Evolutionary conservation across 2,113 vertebrate species (phyloP).

Genomic region (Periophthalmodon schlosseri): DNA sequence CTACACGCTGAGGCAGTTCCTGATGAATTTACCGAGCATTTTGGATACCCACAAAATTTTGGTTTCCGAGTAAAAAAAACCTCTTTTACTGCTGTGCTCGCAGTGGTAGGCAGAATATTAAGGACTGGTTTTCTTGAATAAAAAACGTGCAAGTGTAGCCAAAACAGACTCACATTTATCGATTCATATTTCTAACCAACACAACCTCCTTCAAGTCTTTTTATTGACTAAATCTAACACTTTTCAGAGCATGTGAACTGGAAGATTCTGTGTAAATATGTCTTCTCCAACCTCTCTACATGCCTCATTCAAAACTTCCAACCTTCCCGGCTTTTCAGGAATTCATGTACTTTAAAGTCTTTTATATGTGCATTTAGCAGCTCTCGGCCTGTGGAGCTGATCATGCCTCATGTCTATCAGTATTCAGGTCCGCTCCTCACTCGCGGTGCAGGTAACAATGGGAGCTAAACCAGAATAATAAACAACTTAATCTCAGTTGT

Average conservation of each 20-base stretch:
- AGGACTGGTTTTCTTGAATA: neutral
- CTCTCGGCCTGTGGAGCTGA: slow-evolving; percentile 17
- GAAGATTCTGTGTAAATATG: neutral
- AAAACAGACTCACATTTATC: neutral
- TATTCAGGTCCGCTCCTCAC: slow-evolving; percentile 52
- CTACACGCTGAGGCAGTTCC: neutral
- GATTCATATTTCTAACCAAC: slow-evolving; percentile 3
- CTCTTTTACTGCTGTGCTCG: neutral
- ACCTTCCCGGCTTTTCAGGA: neutral
- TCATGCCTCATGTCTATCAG: slow-evolving; percentile 44
- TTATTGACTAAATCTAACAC: neutral
- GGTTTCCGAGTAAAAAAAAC: neutral
- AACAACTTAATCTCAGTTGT: slow-evolving; percentile 72
- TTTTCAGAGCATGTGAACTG: neutral
- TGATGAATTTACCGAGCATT: neutral
- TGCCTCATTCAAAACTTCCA: neutral
- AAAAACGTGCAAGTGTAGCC: neutral
- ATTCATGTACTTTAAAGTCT: slow-evolving; percentile 1
- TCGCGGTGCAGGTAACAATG: slow-evolving; percentile 39
- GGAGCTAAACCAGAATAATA: slow-evolving; percentile 60
- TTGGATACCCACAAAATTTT: neutral
- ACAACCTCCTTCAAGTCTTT: slow-evolving; percentile 6
- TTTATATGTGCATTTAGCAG: slow-evolving; percentile 7
- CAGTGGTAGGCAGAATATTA: neutral
- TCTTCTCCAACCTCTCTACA: neutral